Evolutionary conservation across 1,140 invertebrate species (phyloP).

Genomic region (Pseudomyrmex pallidus): DNA sequence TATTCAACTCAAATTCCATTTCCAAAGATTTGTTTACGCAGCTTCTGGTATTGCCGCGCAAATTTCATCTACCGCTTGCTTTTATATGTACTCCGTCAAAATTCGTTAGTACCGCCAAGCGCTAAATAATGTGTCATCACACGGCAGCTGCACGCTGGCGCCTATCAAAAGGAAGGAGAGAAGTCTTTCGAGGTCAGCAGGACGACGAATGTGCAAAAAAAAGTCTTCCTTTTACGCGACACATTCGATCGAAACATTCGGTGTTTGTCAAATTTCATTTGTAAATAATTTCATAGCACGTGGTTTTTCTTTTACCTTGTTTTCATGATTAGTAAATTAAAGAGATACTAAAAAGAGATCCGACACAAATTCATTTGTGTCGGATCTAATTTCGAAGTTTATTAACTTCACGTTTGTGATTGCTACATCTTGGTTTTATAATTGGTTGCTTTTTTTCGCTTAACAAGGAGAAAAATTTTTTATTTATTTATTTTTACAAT

Average conservation of each 20-base stretch:
- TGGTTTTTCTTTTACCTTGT: background rate
- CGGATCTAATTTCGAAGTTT: constrained; percentile 45
- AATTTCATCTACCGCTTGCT: constrained; percentile 57
- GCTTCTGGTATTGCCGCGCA: background rate
- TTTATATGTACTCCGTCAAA: constrained; percentile 45
- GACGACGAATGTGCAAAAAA: constrained; percentile 41
- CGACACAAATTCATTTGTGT: constrained; percentile 33
- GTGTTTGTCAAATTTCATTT: constrained; percentile 56
- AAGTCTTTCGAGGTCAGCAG: background rate
- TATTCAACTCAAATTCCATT: constrained; percentile 22
- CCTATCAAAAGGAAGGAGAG: background rate
- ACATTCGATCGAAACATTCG: constrained; percentile 31
- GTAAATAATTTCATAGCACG: constrained; percentile 30
- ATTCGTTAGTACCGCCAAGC: constrained; percentile 73
- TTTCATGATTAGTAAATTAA: constrained; percentile 25
- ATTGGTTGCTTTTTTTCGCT: constrained; percentile 11
- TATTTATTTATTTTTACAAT: background rate
- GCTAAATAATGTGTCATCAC: constrained; percentile 54
- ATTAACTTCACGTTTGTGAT: constrained; percentile 18
- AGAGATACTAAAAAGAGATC: too few species aligned
- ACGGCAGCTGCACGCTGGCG: constrained; percentile 67
- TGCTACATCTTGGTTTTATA: constrained; percentile 21
- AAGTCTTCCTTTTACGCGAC: constrained; percentile 40
- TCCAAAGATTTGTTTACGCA: background rate
- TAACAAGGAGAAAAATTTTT: background rate